Evolutionary conservation across 2,797 vertebrate genomes (phyloP), one percentile per base, ranked within the genome.

Genomic region (Falco concolor): DNA sequence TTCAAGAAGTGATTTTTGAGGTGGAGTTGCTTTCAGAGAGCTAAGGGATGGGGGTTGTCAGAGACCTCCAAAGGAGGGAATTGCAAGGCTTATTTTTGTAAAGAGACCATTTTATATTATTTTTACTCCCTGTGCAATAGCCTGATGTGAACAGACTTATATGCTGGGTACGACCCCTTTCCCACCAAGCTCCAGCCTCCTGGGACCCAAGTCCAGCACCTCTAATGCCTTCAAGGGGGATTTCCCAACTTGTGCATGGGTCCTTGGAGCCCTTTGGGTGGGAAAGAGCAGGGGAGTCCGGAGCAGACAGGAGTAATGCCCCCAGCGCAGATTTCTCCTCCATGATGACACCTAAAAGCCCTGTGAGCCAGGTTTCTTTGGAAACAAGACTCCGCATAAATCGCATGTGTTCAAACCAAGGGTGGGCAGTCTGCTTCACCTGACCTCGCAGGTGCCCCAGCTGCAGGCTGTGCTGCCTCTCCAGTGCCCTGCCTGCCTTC

Each of bases 1-100:
- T 67, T 88, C 54, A 73, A 89, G 50, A 93, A 88, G 59, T 54
- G 54, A 88, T 76, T 91, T 92, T 84, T 60, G 38, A 95, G 54
- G 17, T 61, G 54, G 36, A 90, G 42, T 38, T 93, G 30, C 74
- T 81, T 68, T 57, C 75, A 56, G 38, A 70, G 49, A 80, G 23
- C 53, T 89, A 72, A 84, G 78, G 7, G 84, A 17, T 47, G 11
- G 10, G 9, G 2, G 6, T 23, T 91, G 25, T 40, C 30, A 22
- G 74, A 76, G n/a, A 28, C 25, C 88, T 91, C 49, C 19, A 69
- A 79, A 65, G 49, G 17, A 36, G 12, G 8, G 11, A 65, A 65
- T 40, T 38, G 36, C 36, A 38, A 38, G 36, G 36, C 36, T 38
- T 38, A 38, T 38, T 38, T 38, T 38, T 38, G 36, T 38, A 38